Evolutionary conservation across 2,888 invertebrate species (phyloP), one percentile per base, ranked within the genome.

Genomic region (Tenthredo livida): DNA sequence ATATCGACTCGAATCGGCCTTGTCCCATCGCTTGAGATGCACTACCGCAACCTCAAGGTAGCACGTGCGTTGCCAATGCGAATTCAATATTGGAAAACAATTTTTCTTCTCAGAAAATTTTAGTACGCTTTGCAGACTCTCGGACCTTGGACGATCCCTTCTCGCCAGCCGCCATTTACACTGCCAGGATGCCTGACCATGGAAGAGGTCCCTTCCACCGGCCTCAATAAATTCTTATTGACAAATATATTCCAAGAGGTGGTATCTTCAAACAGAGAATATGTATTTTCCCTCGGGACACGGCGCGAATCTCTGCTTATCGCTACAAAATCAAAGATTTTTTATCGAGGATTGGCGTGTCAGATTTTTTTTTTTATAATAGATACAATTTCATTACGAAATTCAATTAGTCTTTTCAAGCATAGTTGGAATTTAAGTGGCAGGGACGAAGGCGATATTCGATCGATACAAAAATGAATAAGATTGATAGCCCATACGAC

Each of bases 11-110:
- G 72, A 84, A 37, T 85, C 87, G 84, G 84, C 87, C 87, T 83
- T 87, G 85, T 87, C 77, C 87, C 86, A 85, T 90, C 90, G 91
- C 92, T 91, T 90, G 87, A 90, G 88, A 92, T 91, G 91, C 92
- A 89, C 89, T 87, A 87, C 88, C 87, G 88, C 89, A 89, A 90
- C 87, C 89, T 83, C 50, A 67, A 88, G 86, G 84, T 84, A 80
- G 87, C 87, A 89, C 88, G 89, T 88, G 88, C 87, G 67, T 67
- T 87, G 86, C 87, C 91, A 90, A 91, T 90, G 90, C 86, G 90
- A 91, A 92, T 91, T 90, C 92, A 93, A 94, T 94, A 94, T 94
- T 92, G 94, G 93, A 94, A 94, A 94, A 93, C 94, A 93, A 94
- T 94, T 94, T 94, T 93, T 94, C 93, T 93, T 90, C 90, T 86